phyloP scores from a whole-genome alignment of 2,113 vertebrate genomes.

The Bufo gargarizans region DNA sequence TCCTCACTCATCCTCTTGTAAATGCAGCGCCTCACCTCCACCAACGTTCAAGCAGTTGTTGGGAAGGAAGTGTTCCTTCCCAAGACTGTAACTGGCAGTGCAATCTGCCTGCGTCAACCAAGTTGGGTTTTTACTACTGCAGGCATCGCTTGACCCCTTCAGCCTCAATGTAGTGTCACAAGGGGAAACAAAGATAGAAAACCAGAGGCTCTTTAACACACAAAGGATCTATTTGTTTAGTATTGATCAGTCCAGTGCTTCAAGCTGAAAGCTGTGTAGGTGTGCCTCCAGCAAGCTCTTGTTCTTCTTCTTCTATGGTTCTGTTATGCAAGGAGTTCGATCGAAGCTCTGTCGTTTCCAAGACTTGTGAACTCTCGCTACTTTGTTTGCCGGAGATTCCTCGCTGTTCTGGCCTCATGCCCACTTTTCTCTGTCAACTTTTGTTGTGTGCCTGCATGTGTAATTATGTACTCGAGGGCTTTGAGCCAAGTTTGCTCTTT shows the following conservation, averaged over 20 bases:
- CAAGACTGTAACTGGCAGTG: background rate
- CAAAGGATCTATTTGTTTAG: constrained; percentile 30
- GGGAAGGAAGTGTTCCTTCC: too few species aligned
- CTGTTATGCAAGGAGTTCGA: background rate
- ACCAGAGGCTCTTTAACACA: constrained; percentile 27
- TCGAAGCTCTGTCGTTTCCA: constrained; percentile 25
- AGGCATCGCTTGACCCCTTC: constrained; percentile 18
- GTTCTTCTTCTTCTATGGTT: background rate
- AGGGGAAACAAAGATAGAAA: constrained; percentile 10
- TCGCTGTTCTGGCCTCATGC: constrained; percentile 48
- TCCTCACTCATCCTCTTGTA: too few species aligned
- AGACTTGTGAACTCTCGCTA: constrained; percentile 35
- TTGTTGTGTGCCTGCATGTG: constrained; percentile 25
- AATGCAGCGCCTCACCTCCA: too few species aligned
- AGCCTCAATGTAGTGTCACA: background rate
- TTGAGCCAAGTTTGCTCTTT: constrained; percentile 11
- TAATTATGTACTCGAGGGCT: constrained; percentile 16
- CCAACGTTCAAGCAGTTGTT: too few species aligned
- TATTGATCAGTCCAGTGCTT: constrained; percentile 40
- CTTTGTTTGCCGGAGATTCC: constrained; percentile 47
- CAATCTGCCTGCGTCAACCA: background rate
- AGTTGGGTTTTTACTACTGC: background rate
- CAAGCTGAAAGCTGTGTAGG: constrained; percentile 33
- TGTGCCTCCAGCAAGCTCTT: constrained; percentile 13
- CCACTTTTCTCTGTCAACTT: constrained; percentile 29